Conservation (phyloP, 2,888 invertebrate genomes). For the Leucophora obtusa region DNA sequence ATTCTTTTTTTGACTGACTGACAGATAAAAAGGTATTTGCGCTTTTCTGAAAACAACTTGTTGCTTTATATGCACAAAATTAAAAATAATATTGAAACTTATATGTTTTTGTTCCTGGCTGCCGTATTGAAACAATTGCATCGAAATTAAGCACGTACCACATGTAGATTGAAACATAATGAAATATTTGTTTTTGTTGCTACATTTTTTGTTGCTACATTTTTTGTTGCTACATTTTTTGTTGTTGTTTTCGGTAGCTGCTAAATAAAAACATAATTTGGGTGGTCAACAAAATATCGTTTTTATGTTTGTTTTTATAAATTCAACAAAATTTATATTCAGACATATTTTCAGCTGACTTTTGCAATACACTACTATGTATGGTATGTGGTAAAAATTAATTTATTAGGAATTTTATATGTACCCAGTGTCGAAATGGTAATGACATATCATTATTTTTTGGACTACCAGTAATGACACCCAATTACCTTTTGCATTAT, state of each 20-base stretch:
- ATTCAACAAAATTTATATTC: constrained; percentile 47
- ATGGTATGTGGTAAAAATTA: neutral
- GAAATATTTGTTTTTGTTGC: constrained; percentile 41
- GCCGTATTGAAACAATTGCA: constrained; percentile 38
- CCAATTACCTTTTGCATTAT: no score
- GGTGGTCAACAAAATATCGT: constrained; percentile 51
- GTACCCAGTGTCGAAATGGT: no score
- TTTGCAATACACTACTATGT: neutral
- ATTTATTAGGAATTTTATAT: neutral
- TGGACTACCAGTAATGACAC: no score
- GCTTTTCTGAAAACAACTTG: constrained; percentile 12
- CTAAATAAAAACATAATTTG: constrained; percentile 48
- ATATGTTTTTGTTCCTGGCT: neutral
- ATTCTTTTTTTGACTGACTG: neutral
- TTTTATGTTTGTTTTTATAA: constrained; percentile 53
- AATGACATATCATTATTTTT: no score
- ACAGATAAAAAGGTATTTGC: constrained; percentile 23
- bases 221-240: constrained; percentile 8
- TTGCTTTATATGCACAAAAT: constrained; percentile 15
- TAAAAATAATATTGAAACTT: constrained; percentile 15
- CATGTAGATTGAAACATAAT: constrained; percentile 40
- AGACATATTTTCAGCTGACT: constrained; percentile 53
- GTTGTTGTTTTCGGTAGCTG: constrained; percentile 4
- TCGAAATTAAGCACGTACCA: constrained; percentile 61
- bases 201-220: constrained; percentile 8